These are phyloP conservation scores for Tapirus indicus DNA, from an alignment of 2,797 vertebrate genomes.

Conservation along the genomic window DNA sequence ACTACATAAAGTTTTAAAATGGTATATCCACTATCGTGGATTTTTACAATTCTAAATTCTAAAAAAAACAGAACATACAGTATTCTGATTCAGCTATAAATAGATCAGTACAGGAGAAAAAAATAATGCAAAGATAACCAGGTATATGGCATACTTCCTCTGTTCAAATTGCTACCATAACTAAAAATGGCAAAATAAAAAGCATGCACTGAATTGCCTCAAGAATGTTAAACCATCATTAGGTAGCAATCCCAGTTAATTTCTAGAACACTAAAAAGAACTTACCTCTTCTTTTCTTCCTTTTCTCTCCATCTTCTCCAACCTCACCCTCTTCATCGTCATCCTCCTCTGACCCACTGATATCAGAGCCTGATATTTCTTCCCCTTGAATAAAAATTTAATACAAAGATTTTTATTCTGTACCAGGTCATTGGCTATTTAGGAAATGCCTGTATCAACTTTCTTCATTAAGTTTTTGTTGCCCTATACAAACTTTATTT, in stretches of 20 bases:
- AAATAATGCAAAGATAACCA: slow-evolving; percentile 66
- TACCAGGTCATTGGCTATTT: neutral
- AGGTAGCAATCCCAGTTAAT: neutral
- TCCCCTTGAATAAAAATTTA: slow-evolving; percentile 91
- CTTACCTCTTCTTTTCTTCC: slow-evolving; percentile 94
- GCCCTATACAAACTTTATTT: neutral
- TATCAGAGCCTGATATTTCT: slow-evolving; percentile 98
- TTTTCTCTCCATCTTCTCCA: slow-evolving; percentile 94
- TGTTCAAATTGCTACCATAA: neutral
- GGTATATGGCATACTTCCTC: neutral
- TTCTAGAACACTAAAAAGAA: neutral
- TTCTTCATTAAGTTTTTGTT: slow-evolving; percentile 46
- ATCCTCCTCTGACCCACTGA: slow-evolving; percentile 96
- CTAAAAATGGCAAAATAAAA: slow-evolving; percentile 66
- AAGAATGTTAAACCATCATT: neutral
- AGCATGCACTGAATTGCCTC: neutral
- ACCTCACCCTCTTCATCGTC: slow-evolving; percentile 94
- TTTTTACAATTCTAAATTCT: slow-evolving; percentile 40
- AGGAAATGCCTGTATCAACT: neutral
- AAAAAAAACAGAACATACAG: neutral
- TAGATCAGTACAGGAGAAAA: slow-evolving; percentile 62
- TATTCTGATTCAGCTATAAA: slow-evolving; percentile 50
- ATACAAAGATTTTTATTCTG: neutral
- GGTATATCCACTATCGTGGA: neutral
- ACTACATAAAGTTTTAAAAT: slow-evolving; percentile 45